Evolutionary conservation across 2,797 vertebrate species (phyloP), one percentile per base, ranked within the genome.

Genomic region (Galago senegalensis): DNA sequence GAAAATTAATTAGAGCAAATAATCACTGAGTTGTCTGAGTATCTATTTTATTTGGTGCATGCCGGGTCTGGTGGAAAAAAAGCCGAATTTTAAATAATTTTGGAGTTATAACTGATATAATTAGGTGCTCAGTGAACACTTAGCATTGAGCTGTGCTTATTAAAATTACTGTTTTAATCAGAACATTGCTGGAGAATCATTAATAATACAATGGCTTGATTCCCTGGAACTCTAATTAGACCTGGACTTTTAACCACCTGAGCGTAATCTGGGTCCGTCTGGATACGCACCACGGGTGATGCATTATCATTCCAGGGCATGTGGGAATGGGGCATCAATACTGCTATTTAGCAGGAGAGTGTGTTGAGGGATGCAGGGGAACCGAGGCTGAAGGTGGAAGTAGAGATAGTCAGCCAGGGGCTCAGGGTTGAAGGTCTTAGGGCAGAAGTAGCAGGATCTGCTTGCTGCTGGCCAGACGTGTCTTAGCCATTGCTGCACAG

Each of bases 161-260:
- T 98, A 97, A 98, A 99, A 98, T 98, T 97, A 98, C 97, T 98
- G 98, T 98, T 98, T 98, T 98, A 98, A 98, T 98, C 94, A 96
- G 96, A 98, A 70, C 93, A 8, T 97, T 98, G 98, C 98, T 70
- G 95, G 98, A 98, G 98, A 98, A 98, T 98, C 98, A 98, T 99
- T 98, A 99, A 97, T 97, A 97, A 98, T 98, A 98, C 98, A 99
- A 98, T 98, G 97, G 97, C 82, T 96, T 95, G 40, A 91, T 98
- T 98, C 91, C 97, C 96, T 1, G 37, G 91, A 97, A 98, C 95
- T 97, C 98, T 98, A 98, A 98, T 98, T 98, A 98, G 98, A 96
- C 97, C 95, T 98, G 98, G 98, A 98, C 1, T 97, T 96, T 93
- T 98, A 97, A 93, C 97, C 96, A 98, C 98, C 96, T 97, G 97